phyloP scores from a whole-genome alignment of 2,797 vertebrate genomes.

The Miichthys miiuy region DNA sequence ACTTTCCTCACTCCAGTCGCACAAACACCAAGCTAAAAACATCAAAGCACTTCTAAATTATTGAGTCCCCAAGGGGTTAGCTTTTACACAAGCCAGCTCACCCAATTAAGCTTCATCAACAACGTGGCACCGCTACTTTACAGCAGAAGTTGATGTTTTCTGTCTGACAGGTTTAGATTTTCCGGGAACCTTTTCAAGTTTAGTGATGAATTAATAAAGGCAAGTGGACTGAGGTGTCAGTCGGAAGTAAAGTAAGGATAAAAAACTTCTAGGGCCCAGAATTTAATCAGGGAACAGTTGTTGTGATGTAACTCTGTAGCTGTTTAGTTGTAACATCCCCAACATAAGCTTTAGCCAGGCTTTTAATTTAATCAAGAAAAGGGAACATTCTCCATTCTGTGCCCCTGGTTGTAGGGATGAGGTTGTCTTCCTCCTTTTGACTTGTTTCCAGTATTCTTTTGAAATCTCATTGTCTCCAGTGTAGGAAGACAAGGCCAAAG shows the following conservation, averaged over 20 bases:
- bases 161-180: slow-evolving; percentile 43
- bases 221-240: slow-evolving; percentile 6
- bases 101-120: slow-evolving; percentile 67
- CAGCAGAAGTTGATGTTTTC: slow-evolving; percentile 33
- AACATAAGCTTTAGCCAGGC: neutral
- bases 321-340: neutral
- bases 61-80: slow-evolving; percentile 21
- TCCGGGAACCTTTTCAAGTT: slow-evolving; percentile 30
- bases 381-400: neutral
- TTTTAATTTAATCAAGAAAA: neutral
- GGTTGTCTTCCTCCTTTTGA: neutral
- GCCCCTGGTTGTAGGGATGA: too few species aligned
- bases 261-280: neutral
- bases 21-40: slow-evolving; percentile 50
- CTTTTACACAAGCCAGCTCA: slow-evolving; percentile 55
- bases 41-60: slow-evolving; percentile 69
- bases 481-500: neutral
- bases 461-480: slow-evolving; percentile 27
- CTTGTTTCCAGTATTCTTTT: slow-evolving; percentile 4
- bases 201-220: slow-evolving; percentile 36
- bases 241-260: neutral
- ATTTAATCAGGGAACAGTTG: neutral
- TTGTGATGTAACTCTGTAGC: neutral
- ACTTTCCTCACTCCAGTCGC: slow-evolving; percentile 20
- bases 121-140: slow-evolving; percentile 50